Evolutionary conservation across 1,140 invertebrate species (phyloP), one percentile per base, ranked within the genome.

Genomic region (Medauroidea extradentata): DNA sequence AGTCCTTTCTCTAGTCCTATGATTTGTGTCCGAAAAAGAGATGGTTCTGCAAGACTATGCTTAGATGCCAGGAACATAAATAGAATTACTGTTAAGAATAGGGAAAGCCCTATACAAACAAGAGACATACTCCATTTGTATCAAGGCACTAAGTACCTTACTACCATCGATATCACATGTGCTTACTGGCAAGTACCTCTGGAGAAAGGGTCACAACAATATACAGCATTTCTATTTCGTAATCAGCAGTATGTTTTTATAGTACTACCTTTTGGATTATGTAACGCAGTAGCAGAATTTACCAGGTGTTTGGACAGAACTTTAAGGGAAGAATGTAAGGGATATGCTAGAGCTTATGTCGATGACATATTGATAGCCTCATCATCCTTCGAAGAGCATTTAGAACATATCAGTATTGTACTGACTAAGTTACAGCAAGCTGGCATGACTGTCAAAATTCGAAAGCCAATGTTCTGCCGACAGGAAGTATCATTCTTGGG

Each of bases 111-210:
- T 4, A 11, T 11, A 11, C 18, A 21, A 19, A 19, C 44, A 25
- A 7, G 5, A 46, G 44, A 46, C 4, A 42, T 73, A 4, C 39
- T 73, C 14, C 65, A 68, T 53, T 55, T 57, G 14, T 70, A 68
- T 55, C 27, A 67, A 43, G 60, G 1, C n/a, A 54, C 41, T 2
- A 64, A 66, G 14, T 69, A 49, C 55, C 65, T 74, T 23, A 68
- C 67, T 3, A 62, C 62, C 7, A 60, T 73, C 1, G 72, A 74
- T 58, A 52, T 74, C 27, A 65, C 62, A 14, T 67, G 66, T 48
- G 68, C 66, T 0, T 75, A 75, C 52, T 73, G 72, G 62, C 73
- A 73, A 62, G 67, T 75, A n/a, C 64, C 67, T 0, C 54, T 74
- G 18, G 51, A 42, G 7, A 27, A 57, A 38, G 51, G 68, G 2